Evolutionary conservation across 2,797 vertebrate species (phyloP).

Genomic region (Kryptopterus vitreolus): DNA sequence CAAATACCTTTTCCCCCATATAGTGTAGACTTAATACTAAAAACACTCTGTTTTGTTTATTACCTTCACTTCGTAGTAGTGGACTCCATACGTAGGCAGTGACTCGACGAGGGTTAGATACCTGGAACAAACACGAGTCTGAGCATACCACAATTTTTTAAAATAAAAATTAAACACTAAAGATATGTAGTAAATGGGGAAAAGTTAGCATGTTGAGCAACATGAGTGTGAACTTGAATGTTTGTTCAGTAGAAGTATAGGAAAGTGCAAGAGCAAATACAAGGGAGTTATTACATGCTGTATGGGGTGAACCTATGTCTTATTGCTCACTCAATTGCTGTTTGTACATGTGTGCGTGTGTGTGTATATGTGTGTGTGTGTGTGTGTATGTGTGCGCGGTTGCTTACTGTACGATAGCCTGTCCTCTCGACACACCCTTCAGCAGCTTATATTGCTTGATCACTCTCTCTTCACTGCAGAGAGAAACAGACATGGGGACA

Average conservation of each 20-base stretch:
- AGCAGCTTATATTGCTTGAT: conserved; percentile 90
- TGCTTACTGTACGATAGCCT: conserved; percentile 97
- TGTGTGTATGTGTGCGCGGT: conserved; percentile 12
- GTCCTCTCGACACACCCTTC: conserved; percentile 90
- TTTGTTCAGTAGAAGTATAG: too few relatives aligned
- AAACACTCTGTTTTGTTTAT: background rate
- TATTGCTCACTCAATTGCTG: background rate
- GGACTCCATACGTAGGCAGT: conserved; percentile 94
- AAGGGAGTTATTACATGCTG: background rate
- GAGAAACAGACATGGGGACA: conserved; percentile 37
- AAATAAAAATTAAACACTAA: too few relatives aligned
- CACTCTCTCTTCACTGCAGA: conserved; percentile 91
- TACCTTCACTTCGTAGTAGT: conserved; percentile 99
- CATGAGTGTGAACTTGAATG: too few relatives aligned
- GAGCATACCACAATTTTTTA: background rate
- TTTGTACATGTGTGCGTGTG: background rate
- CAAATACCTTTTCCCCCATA: too few relatives aligned
- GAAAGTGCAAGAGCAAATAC: background rate
- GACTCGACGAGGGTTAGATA: conserved; percentile 96
- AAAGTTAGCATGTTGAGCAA: too few relatives aligned
- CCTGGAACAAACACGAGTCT: conserved; percentile 68
- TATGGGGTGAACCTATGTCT: background rate
- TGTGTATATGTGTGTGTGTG: conserved; percentile 1
- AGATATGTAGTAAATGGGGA: background rate
- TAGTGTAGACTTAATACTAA: too few relatives aligned